A percentile compares a stretch with the other conserved stretches of the same genome.
Evolutionary conservation across 2,888 invertebrate genomes (phyloP).

Genomic region (Ypsolopha sequella): DNA sequence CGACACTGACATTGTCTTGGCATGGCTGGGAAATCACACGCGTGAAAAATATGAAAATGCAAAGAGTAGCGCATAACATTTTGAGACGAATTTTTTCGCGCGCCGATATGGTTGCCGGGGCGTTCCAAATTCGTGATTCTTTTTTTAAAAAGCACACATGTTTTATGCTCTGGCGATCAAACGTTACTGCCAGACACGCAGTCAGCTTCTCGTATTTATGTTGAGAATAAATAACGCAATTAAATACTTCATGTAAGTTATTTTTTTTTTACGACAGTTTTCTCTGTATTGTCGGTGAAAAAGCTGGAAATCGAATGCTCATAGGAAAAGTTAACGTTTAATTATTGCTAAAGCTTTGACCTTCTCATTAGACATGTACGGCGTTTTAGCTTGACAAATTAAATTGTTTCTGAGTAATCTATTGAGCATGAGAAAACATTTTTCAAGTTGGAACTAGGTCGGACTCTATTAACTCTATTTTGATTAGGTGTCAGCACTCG

Average conservation of each 20-base stretch:
- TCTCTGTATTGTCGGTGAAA: neutral
- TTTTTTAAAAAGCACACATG: neutral
- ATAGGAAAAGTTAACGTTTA: too few relatives aligned
- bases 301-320: neutral
- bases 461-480: too few relatives aligned
- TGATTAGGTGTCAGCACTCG: too few relatives aligned
- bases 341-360: too few relatives aligned
- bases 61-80: neutral
- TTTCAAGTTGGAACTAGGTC: too few relatives aligned
- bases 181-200: neutral
- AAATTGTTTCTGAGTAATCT: too few relatives aligned
- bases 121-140: too few relatives aligned
- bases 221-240: neutral
- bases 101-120: neutral
- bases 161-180: neutral
- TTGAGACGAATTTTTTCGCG: neutral
- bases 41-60: neutral
- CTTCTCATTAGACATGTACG: too few relatives aligned
- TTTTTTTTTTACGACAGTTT: neutral
- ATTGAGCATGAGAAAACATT: too few relatives aligned
- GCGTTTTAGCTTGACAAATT: too few relatives aligned
- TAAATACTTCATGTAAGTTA: too few relatives aligned
- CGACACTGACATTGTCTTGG: constrained; percentile 27
- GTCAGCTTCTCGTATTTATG: neutral
- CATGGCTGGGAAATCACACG: constrained; percentile 24